Base-by-base conservation (phyloP, 1,140 invertebrate species). In the Watersipora subatra region DNA sequence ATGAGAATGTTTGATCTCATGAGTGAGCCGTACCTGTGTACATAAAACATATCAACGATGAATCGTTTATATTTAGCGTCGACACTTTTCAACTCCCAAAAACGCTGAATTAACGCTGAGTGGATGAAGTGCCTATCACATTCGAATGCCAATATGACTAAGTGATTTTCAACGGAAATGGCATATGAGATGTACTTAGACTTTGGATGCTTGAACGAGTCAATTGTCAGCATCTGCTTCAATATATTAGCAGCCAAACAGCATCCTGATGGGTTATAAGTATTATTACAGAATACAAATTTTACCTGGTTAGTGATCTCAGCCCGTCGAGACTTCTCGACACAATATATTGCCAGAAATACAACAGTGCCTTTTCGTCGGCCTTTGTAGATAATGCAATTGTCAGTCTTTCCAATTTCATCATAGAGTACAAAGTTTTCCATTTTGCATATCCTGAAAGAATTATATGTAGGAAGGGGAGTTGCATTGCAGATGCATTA, bases 391-490 rank as follows among this genome's bases (percentile, higher is more conserved):
- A 80, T 74, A 57, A 76, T 72, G 7, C 71, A 73, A 65, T 78
- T 68, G 28, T 78, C 74, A 56, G 75, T 73, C 28, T 74, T 76
- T 20, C 72, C 74, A 7, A 81, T 69, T 62, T 80, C 76, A 66
- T 81, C 78, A 75, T 80, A 81, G 29, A 81, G 63, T 17, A 81
- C 76, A 75, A 81, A 80, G 65, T 81, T 81, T 64, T 81, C 79
- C 79, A 80, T 80, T 55, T 22, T 55, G 22, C 22, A 17, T 17
- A 17, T 55, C 22, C 46, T 17, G 17, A 55, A 55, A 55, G 46
- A 17, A 17, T 22, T 55, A 17, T 17, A 17, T 55, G 17, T 55
- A 17, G 17, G 46, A 55, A 22, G 17, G 46, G 22, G 46, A 17
- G 46, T 55, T 22, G 22, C 22, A 22, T 55, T 55, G 46, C 22